phyloP scores from a whole-genome alignment of 2,113 vertebrate genomes.

The Seriola rivoliana region DNA sequence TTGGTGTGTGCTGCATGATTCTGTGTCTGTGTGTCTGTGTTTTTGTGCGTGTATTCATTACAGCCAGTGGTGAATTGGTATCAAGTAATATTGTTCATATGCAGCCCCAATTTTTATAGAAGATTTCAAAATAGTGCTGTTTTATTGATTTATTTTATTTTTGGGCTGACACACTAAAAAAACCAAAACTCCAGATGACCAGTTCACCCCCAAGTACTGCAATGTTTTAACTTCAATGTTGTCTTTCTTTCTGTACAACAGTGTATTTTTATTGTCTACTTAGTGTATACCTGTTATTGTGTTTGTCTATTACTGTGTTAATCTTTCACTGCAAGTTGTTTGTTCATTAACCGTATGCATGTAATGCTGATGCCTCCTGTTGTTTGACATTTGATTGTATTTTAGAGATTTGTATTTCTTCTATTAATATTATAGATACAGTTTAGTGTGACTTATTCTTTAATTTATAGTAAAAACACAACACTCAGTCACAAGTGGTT shows the following conservation, averaged over 20 bases:
- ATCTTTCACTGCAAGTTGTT: constrained; percentile 19
- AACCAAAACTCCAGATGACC: not conserved
- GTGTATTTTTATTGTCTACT: constrained; percentile 19
- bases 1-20: constrained; percentile 67
- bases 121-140: not conserved
- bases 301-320: constrained; percentile 17
- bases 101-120: not conserved
- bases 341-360: constrained; percentile 37
- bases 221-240: constrained; percentile 21
- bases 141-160: not conserved
- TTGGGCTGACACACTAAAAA: not conserved
- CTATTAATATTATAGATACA: constrained; percentile 18
- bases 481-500: constrained; percentile 24
- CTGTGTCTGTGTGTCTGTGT: constrained; percentile 21
- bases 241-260: constrained; percentile 33
- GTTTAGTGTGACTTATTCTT: constrained; percentile 6
- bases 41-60: constrained; percentile 29
- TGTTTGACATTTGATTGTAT: constrained; percentile 42
- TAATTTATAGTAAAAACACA: not conserved
- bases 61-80: constrained; percentile 20
- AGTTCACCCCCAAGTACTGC: constrained; percentile 54
- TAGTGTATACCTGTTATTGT: constrained; percentile 34
- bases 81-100: not conserved
- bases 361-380: constrained; percentile 29
- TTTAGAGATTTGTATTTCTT: constrained; percentile 33